phyloP scores from a whole-genome alignment of 2,797 vertebrate genomes.

The Catostomus latipinnis region DNA sequence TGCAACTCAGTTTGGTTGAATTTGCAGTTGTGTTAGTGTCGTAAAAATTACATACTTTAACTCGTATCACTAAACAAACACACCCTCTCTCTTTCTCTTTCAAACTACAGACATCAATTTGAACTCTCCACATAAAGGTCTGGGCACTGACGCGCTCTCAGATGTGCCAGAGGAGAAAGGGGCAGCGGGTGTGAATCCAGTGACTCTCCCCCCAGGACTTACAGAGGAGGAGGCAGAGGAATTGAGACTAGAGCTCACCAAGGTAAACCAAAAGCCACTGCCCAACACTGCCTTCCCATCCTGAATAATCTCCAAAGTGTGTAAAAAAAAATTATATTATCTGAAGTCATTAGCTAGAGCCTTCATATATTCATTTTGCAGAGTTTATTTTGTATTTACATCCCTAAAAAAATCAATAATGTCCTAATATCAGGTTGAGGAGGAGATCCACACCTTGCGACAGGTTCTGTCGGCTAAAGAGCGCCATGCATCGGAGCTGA shows the following conservation, averaged over 20 bases:
- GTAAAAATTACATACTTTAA: not conserved
- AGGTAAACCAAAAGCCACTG: slow-evolving; percentile 74
- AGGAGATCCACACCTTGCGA: slow-evolving; percentile 93
- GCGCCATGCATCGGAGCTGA: slow-evolving; percentile 89
- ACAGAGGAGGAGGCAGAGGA: slow-evolving; percentile 90
- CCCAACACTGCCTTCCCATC: too few species aligned
- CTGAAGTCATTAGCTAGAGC: not conserved
- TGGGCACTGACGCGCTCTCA: slow-evolving; percentile 79
- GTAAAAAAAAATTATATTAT: not conserved
- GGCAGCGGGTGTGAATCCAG: slow-evolving; percentile 72
- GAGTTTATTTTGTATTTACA: too few species aligned
- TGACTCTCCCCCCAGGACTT: slow-evolving; percentile 78
- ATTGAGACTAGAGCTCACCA: slow-evolving; percentile 84
- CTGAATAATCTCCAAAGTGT: not conserved
- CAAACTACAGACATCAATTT: slow-evolving; percentile 92
- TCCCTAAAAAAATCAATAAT: too few species aligned
- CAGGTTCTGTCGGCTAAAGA: slow-evolving; percentile 97
- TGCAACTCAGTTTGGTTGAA: too few species aligned
- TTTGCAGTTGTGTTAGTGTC: not conserved
- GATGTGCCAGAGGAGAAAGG: slow-evolving; percentile 83
- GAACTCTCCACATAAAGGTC: slow-evolving; percentile 97
- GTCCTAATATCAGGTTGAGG: slow-evolving; percentile 85
- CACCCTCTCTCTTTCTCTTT: slow-evolving; percentile 45
- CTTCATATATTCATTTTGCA: not conserved
- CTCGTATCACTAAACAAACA: not conserved